phyloP scores from a whole-genome alignment of 2,888 invertebrate species.

The Cantharis rufa region DNA sequence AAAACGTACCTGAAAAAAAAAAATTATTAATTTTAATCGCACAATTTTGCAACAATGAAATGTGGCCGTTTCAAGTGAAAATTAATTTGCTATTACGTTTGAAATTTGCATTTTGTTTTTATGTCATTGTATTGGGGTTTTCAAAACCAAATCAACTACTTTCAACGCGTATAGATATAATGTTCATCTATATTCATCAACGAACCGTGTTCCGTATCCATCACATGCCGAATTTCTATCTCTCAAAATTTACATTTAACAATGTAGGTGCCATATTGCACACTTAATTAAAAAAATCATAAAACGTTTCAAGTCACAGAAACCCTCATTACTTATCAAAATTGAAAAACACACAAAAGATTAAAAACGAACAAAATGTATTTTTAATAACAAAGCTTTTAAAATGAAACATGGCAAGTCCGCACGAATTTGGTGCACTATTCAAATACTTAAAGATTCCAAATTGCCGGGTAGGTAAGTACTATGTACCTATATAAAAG shows the following conservation, averaged over 20 bases:
- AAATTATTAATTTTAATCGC: background rate
- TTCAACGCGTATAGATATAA: background rate
- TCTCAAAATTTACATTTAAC: slow-evolving; percentile 15
- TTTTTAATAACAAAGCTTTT: background rate
- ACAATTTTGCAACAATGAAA: background rate
- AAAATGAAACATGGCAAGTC: background rate
- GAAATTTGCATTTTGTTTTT: slow-evolving; percentile 16
- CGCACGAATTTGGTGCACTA: background rate
- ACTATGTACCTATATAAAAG: background rate
- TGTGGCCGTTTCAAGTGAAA: background rate
- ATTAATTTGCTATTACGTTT: slow-evolving; percentile 10
- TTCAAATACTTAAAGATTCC: background rate
- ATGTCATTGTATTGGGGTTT: slow-evolving; percentile 24
- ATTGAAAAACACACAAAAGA: background rate
- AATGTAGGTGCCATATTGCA: slow-evolving; percentile 17
- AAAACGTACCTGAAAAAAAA: slow-evolving; percentile 20
- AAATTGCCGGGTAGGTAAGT: background rate
- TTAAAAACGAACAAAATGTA: background rate
- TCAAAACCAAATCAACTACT: slow-evolving; percentile 14
- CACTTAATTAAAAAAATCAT: slow-evolving; percentile 7
- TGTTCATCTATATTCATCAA: slow-evolving; percentile 28
- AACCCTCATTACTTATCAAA: background rate
- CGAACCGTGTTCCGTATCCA: slow-evolving; percentile 11
- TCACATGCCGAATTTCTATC: slow-evolving; percentile 13
- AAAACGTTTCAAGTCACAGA: background rate